Evolutionary conservation across 1,140 invertebrate species (phyloP).

Genomic region (Colletes latitarsis): DNA sequence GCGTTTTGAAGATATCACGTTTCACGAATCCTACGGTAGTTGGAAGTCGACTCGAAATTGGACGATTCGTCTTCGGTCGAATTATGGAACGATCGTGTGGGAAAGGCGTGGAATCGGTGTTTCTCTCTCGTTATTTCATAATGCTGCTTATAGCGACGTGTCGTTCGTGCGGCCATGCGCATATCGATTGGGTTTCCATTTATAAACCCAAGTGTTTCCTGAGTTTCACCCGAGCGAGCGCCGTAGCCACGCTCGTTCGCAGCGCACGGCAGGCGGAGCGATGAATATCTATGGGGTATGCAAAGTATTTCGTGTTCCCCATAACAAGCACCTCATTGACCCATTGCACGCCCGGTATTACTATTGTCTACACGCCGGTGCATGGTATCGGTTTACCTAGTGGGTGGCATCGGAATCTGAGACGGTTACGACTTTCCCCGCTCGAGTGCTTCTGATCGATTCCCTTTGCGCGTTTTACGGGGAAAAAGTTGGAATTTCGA

Average conservation of each 20-base stretch:
- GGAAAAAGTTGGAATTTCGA: neutral
- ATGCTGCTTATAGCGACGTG: conserved; percentile 19
- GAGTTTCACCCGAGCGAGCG: conserved; percentile 42
- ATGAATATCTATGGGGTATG: conserved; percentile 79
- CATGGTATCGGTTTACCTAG: conserved; percentile 73
- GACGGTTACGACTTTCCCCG: conserved; percentile 58
- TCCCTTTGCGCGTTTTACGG: conserved; percentile 6
- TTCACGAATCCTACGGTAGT: neutral
- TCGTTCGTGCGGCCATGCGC: conserved; percentile 9
- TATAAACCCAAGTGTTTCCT: conserved; percentile 46
- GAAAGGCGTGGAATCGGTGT: neutral
- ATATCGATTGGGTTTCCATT: conserved; percentile 46
- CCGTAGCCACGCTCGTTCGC: conserved; percentile 9
- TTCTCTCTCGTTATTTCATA: conserved; percentile 23
- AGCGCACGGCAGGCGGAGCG: conserved; percentile 62
- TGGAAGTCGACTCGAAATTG: neutral
- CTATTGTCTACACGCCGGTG: conserved; percentile 69
- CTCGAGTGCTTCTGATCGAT: conserved; percentile 39
- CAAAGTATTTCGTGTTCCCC: conserved; percentile 79
- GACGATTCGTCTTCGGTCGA: neutral
- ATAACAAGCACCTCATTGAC: conserved; percentile 81
- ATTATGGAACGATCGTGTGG: neutral
- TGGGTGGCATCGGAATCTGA: conserved; percentile 75
- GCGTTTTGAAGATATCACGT: no score
- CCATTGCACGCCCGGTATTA: conserved; percentile 70